Percentiles rank a stretch among this genome's conserved stretches.
Evolutionary conservation across 1,140 invertebrate species (phyloP).

Genomic region (Hycleus cichorii): DNA sequence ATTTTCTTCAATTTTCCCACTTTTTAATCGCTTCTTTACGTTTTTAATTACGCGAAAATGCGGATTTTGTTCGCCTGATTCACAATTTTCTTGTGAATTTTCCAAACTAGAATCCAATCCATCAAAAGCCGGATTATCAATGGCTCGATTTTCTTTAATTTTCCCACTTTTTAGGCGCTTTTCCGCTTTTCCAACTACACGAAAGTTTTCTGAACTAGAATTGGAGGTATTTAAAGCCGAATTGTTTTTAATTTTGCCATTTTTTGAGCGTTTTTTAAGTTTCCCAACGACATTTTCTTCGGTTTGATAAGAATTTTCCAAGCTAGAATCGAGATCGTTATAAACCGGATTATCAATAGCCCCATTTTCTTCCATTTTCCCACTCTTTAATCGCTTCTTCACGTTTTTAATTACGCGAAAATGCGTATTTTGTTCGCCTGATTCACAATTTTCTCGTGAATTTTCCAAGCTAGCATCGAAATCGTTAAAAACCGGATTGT

Average conservation of each 20-base stretch:
- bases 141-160: not conserved
- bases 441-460: too few species aligned
- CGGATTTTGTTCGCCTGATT: too few species aligned
- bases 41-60: too few species aligned
- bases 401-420: too few species aligned
- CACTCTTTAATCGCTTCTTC: not conserved
- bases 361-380: not conserved
- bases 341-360: not conserved
- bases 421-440: too few species aligned
- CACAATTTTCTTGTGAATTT: too few species aligned
- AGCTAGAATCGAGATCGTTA: not conserved
- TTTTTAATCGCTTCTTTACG: too few species aligned
- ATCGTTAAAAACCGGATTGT: too few species aligned
- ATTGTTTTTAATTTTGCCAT: constrained; percentile 6
- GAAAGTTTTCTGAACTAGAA: not conserved
- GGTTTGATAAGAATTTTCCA: not conserved
- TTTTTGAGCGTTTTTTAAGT: constrained; percentile 16
- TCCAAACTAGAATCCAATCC: not conserved
- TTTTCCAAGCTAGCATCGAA: not conserved
- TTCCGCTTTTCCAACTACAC: not conserved
- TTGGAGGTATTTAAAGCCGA: not conserved
- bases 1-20: not conserved
- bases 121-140: too few species aligned
- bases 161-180: not conserved
- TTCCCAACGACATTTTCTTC: not conserved